Evolutionary conservation across 2,113 vertebrate species (phyloP).

Genomic region (Siniperca chuatsi): DNA sequence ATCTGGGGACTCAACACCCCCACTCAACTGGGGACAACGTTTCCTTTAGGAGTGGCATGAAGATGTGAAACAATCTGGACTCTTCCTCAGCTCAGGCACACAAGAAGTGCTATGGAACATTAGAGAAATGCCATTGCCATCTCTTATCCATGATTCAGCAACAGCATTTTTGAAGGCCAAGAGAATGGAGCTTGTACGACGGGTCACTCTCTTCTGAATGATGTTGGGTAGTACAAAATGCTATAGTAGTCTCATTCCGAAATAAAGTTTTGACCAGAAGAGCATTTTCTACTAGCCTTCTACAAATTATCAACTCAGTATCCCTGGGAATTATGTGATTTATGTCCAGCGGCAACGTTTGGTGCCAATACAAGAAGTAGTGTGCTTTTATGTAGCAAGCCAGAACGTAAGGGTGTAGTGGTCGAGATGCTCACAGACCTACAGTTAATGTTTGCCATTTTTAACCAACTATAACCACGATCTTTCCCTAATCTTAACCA

Average conservation of each 20-base stretch:
- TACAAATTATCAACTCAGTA: not conserved
- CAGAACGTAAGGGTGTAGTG: too few relatives aligned
- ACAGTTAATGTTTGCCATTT: too few relatives aligned
- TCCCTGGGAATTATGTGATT: not conserved
- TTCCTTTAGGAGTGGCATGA: not conserved
- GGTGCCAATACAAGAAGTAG: too few relatives aligned
- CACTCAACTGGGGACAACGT: not conserved
- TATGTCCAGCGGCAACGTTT: too few relatives aligned
- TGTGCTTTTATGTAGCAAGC: too few relatives aligned
- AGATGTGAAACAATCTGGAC: conserved; percentile 19
- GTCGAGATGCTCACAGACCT: too few relatives aligned
- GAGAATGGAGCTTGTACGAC: not conserved
- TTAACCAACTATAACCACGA: too few relatives aligned
- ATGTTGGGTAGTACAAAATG: not conserved
- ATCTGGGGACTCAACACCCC: not conserved
- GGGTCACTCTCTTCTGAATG: too few relatives aligned
- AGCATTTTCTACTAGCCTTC: not conserved
- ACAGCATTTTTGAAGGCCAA: not conserved
- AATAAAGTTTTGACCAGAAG: not conserved
- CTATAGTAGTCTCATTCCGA: not conserved
- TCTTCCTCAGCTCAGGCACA: not conserved
- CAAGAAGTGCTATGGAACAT: not conserved
- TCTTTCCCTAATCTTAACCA: too few relatives aligned
- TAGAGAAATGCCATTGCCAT: not conserved
- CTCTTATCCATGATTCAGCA: not conserved